Conservation (phyloP, 1,140 invertebrate species). For the Augochlora pura region DNA sequence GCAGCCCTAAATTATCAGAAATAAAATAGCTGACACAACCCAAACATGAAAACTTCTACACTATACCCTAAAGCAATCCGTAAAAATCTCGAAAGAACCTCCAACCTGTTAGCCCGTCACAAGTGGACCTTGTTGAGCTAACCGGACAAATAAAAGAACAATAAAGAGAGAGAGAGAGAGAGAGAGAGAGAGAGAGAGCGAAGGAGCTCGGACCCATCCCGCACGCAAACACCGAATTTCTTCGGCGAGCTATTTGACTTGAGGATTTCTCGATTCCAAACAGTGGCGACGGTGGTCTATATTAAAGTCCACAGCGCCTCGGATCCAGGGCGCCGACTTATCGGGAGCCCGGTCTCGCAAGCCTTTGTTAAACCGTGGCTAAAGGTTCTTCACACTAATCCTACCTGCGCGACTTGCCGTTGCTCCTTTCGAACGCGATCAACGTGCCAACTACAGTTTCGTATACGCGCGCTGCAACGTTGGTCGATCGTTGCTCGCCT, state of each 20-base stretch:
- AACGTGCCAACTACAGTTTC: slow-evolving; percentile 31
- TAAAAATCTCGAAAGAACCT: neutral
- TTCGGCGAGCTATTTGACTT: neutral
- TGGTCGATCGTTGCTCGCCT: slow-evolving; percentile 35
- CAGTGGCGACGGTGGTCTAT: neutral
- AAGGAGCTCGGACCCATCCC: neutral
- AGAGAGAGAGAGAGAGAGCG: no score
- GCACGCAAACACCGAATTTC: neutral
- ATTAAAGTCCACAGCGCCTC: neutral
- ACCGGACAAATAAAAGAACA: neutral
- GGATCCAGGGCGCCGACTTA: neutral
- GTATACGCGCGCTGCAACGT: neutral
- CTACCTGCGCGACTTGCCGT: neutral
- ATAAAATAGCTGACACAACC: no score
- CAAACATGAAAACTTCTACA: no score
- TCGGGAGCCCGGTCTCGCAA: neutral
- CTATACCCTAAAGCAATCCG: neutral
- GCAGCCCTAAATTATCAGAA: no score
- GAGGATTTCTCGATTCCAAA: neutral
- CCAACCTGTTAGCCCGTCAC: neutral
- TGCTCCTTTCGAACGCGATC: slow-evolving; percentile 26
- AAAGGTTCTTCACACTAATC: slow-evolving; percentile 24
- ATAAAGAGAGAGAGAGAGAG: neutral
- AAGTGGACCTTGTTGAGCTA: neutral
- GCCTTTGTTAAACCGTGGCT: neutral